Evolutionary conservation across 1,140 invertebrate species (phyloP), one percentile per base, ranked within the genome.

Genomic region (Drosophila parabipectinata): DNA sequence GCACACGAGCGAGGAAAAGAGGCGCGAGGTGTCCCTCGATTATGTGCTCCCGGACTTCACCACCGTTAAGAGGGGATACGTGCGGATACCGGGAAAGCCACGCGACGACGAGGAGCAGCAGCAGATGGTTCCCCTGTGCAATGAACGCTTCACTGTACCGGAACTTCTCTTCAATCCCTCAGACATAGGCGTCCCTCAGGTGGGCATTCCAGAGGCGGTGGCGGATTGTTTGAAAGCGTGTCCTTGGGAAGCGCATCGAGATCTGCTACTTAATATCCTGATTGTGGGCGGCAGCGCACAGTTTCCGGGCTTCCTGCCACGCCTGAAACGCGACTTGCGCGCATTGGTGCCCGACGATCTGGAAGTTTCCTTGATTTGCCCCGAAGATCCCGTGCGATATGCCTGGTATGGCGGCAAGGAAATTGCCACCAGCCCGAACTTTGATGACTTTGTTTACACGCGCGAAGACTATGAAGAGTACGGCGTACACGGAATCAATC

Each of bases 11-110:
- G 93, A 93, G 52, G 94, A 94, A 91, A 87, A 82, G 56, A 92
- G 93, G 1, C 92, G 92, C 15, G 96, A 96, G 81, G 96, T 99
- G 54, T 93, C 95, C 0, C 94, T 95, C 63, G 98, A 99, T 85
- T 99, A 99, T 92, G 95, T 99, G 0, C 92, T 99, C 54, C 99
- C 99, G 1, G 98, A 99, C 93, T 99, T 97, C 83, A 97, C 97
- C 0, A 95, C 95, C 1, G 94, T 98, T 4, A 94, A 95, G 79
- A 92, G 97, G 72, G 98, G 98, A 8, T 97, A 95, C 92, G 92
- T 98, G 3, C 78, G 87, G 2, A 44, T 79, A 5, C 71, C 78
- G 0, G 80, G 79, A 0, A 59, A 77, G 10, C 72, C 69, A 10
- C 79, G 79, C 2, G 53, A 55, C 7, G 88, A 90, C 34, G 84